A percentile compares a stretch with the other conserved stretches of the same genome.
Evolutionary conservation across 2,797 vertebrate genomes (phyloP).

Genomic region (Characodon lateralis): DNA sequence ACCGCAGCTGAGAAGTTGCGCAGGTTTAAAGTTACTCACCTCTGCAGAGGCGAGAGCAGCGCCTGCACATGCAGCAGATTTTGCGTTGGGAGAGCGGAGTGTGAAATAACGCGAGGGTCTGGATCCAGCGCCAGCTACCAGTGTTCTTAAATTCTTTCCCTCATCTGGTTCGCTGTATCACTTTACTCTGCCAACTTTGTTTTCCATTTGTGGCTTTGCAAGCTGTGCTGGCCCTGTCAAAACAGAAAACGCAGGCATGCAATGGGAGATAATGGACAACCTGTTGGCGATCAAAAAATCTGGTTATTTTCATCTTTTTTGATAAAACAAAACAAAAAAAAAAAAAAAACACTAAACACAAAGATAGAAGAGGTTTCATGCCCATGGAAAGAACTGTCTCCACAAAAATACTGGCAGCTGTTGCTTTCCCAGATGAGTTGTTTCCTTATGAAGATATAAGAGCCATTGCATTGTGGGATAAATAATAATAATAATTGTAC

Average conservation of each 20-base stretch:
- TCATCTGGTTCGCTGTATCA: constrained; percentile 63
- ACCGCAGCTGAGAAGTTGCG: constrained; percentile 57
- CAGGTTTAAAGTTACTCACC: constrained; percentile 55
- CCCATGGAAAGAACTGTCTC: constrained; percentile 58
- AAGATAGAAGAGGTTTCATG: constrained; percentile 23
- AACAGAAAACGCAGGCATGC: constrained; percentile 19
- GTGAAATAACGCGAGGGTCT: constrained; percentile 57
- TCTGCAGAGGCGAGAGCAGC: constrained; percentile 45
- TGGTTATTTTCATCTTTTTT: constrained; percentile 27
- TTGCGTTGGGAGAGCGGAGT: constrained; percentile 48
- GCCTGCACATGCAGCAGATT: constrained; percentile 68
- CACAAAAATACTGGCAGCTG: constrained; percentile 69
- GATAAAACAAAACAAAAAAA: constrained; percentile 9
- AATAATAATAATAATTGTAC: constrained; percentile 1
- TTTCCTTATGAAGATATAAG: constrained; percentile 67
- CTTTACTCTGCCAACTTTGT: constrained; percentile 61
- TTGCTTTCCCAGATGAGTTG: constrained; percentile 70
- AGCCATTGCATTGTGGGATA: constrained; percentile 39
- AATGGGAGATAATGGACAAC: constrained; percentile 43
- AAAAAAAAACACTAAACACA: neutral
- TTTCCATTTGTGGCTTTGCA: constrained; percentile 56
- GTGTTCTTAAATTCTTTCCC: constrained; percentile 62
- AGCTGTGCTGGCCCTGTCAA: constrained; percentile 13
- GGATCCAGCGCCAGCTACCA: constrained; percentile 48
- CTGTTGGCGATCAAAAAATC: constrained; percentile 35